phyloP scores from a whole-genome alignment of 1,140 invertebrate genomes.

The Formica selysi region DNA sequence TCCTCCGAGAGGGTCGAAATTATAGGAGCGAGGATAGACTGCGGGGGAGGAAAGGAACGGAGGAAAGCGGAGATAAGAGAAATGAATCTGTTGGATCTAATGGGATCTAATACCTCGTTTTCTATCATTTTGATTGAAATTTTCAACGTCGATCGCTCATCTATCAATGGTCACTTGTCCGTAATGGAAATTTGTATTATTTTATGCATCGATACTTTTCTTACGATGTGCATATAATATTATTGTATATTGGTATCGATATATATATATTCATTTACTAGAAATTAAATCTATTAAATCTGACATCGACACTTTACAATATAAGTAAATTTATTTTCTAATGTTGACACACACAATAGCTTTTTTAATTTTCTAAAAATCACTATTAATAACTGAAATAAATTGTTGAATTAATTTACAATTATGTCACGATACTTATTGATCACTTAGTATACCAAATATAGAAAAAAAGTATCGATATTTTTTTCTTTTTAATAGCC shows the following conservation, averaged over 20 bases:
- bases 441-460: background rate
- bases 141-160: constrained; percentile 27
- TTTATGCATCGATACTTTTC: background rate
- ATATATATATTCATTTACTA: background rate
- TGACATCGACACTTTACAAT: background rate
- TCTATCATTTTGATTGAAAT: constrained; percentile 31
- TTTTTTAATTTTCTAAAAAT: background rate
- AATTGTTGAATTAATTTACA: background rate
- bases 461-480: background rate
- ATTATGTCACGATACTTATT: background rate
- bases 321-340: background rate
- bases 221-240: no score
- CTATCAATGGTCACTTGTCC: background rate
- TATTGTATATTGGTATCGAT: no score
- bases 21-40: constrained; percentile 1
- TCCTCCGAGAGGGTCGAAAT: constrained; percentile 26
- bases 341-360: no score
- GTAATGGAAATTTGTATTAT: constrained; percentile 19
- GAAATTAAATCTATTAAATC: background rate
- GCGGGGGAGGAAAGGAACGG: no score
- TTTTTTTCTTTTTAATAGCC: background rate
- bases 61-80: background rate
- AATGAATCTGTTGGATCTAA: constrained; percentile 27
- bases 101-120: constrained; percentile 21
- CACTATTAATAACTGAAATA: background rate